Evolutionary conservation across 1,140 invertebrate species (phyloP), one percentile per base, ranked within the genome.

Genomic region (Leptestheria dahalacensis): DNA sequence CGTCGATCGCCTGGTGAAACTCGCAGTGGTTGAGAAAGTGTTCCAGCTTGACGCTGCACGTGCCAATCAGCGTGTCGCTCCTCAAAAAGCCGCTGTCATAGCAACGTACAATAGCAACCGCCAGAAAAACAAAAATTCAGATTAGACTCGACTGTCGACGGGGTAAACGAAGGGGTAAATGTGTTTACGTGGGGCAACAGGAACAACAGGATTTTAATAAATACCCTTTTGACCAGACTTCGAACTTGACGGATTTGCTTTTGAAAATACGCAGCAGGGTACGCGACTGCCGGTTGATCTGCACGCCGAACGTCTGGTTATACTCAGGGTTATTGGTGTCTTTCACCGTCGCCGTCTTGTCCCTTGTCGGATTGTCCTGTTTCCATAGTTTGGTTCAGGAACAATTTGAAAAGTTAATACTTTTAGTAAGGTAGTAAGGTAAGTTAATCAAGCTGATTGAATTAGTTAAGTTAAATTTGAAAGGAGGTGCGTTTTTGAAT

Each of bases 211-310:
- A 46, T 59, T 51, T 23, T n/a, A 48, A 1, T 25, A 72, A 81
- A 83, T 76, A 96, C 92, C 92, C 91, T 78, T 88, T 86, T 0
- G 88, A 85, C 76, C 84, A 95, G 12, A 97, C 78, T 75, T 97
- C 90, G 62, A 90, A 82, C 68, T 97, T 97, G 15, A 95, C 73
- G 21, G 78, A 77, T 63, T 94, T 88, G 61, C 90, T 77, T 72
- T 95, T 95, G 66, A 97, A 88, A 28, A 88, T 77, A 60, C 92
- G 71, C 63, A 83, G 80, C 66, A 92, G 90, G 18, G 83, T 79
- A 57, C 91, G 76, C 2, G 85, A 80, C 49, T 78, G 81, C 46
- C 91, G 78, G 66, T 87, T 83, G 57, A 97, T 88, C 29, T 84
- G 77, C 61, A 95, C 77, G 48, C 77, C 81, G 67, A 87, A 84